Evolutionary conservation across 2,888 invertebrate genomes (phyloP), one percentile per base, ranked within the genome.

Genomic region (Nomada fabriciana): DNA sequence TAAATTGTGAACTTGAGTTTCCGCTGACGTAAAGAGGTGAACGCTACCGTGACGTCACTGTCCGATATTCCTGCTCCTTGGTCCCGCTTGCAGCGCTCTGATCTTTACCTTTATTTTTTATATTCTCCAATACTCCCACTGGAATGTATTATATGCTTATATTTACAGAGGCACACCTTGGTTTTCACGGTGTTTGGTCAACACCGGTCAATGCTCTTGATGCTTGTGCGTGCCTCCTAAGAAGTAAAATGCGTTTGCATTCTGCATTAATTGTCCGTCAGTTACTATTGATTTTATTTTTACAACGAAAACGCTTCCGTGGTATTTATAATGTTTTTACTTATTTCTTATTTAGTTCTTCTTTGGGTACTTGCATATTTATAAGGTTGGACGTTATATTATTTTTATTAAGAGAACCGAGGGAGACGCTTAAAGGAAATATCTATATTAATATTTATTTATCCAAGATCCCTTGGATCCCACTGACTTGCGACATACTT

Each of bases 141-240:
- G 65, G 67, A 72, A 80, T 65, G 77, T 53, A 78, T 64, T 63
- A 63, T 81, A 69, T 57, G 59, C 67, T 77, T 72, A 79, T 77
- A 76, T 73, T 81, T 79, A 86, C 80, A 50, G 70, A 76, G 82
- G 68, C 81, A 80, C 81, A 76, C 83, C 76, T 78, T 83, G 76
- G 75, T 86, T 80, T 84, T 82, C 76, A 76, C 73, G 72, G 68
- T 82, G 83, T 87, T 86, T 90, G 87, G 86, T 89, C 90, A 89
- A 83, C 86, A 83, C 74, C 89, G 90, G 90, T 90, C 90, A 89
- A 69, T 84, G 89, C 90, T 87, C 90, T 88, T 86, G 79, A 74
- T 74, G 71, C 71, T 59, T 64, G 73, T 72, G 73, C 67, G 74
- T 76, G 72, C 71, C 76, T 43, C 64, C 68, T 59, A 69, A 67